These are phyloP conservation scores for Holotrichia oblita DNA, from an alignment of 1,140 invertebrate genomes.

Conservation along the genomic window DNA sequence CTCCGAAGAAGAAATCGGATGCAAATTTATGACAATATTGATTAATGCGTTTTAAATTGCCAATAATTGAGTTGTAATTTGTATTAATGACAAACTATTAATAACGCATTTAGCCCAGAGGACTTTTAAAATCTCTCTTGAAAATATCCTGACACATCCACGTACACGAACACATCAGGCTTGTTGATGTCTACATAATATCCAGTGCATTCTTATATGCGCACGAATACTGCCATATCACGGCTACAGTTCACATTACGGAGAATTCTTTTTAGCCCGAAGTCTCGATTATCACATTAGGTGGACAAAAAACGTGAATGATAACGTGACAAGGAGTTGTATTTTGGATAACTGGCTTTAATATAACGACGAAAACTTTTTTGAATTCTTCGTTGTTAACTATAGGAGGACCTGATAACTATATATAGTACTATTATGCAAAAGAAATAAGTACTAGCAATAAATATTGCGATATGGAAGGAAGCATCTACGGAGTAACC, in stretches of 20 bases:
- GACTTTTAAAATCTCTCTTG: slow-evolving; percentile 44
- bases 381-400: no score
- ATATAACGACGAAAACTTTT: background rate
- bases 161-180: background rate
- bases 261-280: background rate
- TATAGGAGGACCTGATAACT: no score
- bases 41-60: slow-evolving; percentile 51
- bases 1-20: slow-evolving; percentile 41
- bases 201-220: background rate
- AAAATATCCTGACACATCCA: slow-evolving; percentile 38
- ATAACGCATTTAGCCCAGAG: slow-evolving; percentile 48
- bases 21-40: slow-evolving; percentile 50
- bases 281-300: slow-evolving; percentile 9
- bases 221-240: slow-evolving; percentile 1
- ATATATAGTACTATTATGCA: no score
- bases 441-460: no score
- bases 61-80: slow-evolving; percentile 50
- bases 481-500: no score
- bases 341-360: background rate
- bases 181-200: background rate
- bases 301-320: background rate
- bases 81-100: slow-evolving; percentile 52
- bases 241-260: background rate
- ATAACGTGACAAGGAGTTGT: background rate
- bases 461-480: no score